Conservation (phyloP, 2,888 invertebrate genomes). For the Dinocampus coccinellae region DNA sequence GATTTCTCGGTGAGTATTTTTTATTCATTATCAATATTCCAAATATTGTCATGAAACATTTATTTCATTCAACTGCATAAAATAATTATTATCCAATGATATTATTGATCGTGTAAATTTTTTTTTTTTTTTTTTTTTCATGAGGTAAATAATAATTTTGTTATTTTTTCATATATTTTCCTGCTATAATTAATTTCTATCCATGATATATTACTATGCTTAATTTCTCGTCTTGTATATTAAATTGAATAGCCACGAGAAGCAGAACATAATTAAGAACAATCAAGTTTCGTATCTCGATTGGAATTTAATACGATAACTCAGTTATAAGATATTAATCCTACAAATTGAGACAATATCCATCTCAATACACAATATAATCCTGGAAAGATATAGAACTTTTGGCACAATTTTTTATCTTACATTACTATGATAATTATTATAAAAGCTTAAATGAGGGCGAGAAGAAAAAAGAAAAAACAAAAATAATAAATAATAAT, state of each 20-base stretch:
- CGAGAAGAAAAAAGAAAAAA: no score
- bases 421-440: no score
- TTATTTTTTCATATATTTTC: neutral
- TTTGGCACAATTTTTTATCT: neutral
- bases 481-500: no score
- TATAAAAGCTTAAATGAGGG: no score
- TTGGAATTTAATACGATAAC: neutral
- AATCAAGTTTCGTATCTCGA: neutral
- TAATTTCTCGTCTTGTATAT: neutral
- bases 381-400: neutral
- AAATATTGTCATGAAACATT: no score
- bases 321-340: neutral
- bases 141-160: neutral
- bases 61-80: no score
- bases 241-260: neutral
- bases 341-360: neutral
- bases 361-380: neutral
- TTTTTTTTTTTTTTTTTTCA: no score
- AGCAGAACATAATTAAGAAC: neutral
- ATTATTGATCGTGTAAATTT: no score
- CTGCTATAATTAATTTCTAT: neutral
- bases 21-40: neutral
- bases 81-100: no score
- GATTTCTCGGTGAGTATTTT: constrained; percentile 88
- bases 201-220: neutral